Conservation (phyloP, 2,797 vertebrate species). For the Uromys caudimaculatus region DNA sequence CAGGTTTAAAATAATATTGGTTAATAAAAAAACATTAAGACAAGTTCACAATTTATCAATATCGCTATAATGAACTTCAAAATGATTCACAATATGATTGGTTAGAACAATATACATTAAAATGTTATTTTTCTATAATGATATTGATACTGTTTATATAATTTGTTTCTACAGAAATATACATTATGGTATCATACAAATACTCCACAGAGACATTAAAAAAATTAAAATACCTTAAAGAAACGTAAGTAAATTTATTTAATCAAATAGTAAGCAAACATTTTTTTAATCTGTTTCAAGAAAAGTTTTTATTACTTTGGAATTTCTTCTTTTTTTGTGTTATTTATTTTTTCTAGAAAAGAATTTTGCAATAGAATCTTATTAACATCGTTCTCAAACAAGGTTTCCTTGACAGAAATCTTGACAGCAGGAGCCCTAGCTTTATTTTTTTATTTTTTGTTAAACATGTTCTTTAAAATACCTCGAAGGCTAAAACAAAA, state of each 20-base stretch:
- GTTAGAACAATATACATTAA: slow-evolving; percentile 93
- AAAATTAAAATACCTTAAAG: slow-evolving; percentile 91
- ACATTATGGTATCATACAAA: slow-evolving; percentile 91
- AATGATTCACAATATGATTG: slow-evolving; percentile 96
- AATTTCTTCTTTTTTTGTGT: slow-evolving; percentile 86
- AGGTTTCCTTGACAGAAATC: slow-evolving; percentile 87
- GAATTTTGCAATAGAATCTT: slow-evolving; percentile 88
- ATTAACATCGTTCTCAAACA: slow-evolving; percentile 85
- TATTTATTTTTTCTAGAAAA: slow-evolving; percentile 85
- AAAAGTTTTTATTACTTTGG: slow-evolving; percentile 90
- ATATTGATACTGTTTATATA: slow-evolving; percentile 89
- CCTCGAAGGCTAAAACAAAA: slow-evolving; percentile 81
- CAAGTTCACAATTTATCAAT: slow-evolving; percentile 98
- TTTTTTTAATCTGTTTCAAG: slow-evolving; percentile 84
- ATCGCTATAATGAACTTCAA: slow-evolving; percentile 98
- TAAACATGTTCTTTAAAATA: slow-evolving; percentile 82
- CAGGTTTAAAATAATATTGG: slow-evolving; percentile 96
- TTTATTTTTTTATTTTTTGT: slow-evolving; percentile 76
- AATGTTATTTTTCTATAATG: slow-evolving; percentile 91
- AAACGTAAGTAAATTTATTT: slow-evolving; percentile 89
- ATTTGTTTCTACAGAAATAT: slow-evolving; percentile 92
- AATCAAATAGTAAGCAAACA: slow-evolving; percentile 89
- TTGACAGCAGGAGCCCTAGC: slow-evolving; percentile 85
- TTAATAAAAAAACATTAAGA: slow-evolving; percentile 99
- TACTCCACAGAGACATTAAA: slow-evolving; percentile 91